These are phyloP conservation scores for Pangasianodon gigas DNA, from an alignment of 2,113 vertebrate genomes.

Conservation along the genomic window DNA sequence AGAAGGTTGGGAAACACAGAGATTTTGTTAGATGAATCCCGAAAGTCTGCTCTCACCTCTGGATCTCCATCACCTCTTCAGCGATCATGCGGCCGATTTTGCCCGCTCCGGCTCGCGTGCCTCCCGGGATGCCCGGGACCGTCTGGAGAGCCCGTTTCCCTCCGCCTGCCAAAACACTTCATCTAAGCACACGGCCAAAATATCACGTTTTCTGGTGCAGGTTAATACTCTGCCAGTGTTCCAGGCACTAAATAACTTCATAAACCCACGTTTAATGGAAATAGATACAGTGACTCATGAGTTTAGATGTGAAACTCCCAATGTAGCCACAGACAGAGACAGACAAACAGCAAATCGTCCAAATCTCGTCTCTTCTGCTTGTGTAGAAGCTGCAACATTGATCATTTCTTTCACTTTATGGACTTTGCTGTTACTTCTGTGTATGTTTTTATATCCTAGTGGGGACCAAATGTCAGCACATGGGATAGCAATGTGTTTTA, in stretches of 20 bases:
- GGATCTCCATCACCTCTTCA: constrained; percentile 98
- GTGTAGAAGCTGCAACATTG: too few relatives aligned
- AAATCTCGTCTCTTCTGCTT: too few relatives aligned
- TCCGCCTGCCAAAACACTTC: constrained; percentile 73
- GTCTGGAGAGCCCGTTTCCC: constrained; percentile 87
- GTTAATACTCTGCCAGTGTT: neutral
- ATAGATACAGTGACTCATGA: neutral
- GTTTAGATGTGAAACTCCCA: neutral
- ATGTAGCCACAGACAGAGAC: too few relatives aligned
- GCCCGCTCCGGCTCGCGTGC: constrained; percentile 92
- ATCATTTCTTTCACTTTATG: too few relatives aligned
- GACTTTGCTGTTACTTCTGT: too few relatives aligned
- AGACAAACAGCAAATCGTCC: too few relatives aligned
- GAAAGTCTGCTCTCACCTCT: constrained; percentile 78
- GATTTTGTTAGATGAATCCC: neutral
- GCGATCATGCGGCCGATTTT: constrained; percentile 99
- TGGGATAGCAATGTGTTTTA: too few relatives aligned
- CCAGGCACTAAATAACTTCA: neutral
- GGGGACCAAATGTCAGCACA: too few relatives aligned
- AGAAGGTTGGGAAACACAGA: neutral
- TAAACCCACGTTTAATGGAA: neutral
- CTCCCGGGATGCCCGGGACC: constrained; percentile 94
- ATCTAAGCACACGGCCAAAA: neutral
- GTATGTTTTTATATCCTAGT: too few relatives aligned
- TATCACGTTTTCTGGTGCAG: neutral